Evolutionary conservation across 37 sponge, comb jelly and placozoan genomes (phyloP).

Genomic region (Haliclona indistincta): DNA sequence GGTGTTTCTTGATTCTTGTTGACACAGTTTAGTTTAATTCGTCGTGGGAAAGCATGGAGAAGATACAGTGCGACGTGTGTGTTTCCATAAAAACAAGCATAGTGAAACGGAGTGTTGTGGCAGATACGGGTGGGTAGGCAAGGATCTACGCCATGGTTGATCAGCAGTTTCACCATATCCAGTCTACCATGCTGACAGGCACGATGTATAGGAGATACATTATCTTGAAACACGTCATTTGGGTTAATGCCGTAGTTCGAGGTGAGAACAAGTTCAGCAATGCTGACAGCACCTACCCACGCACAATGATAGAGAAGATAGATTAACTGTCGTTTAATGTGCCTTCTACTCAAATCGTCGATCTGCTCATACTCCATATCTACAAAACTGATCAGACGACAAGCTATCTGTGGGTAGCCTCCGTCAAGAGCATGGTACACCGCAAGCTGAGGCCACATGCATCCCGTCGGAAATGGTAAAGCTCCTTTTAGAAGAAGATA

Average conservation of each 20-base stretch:
- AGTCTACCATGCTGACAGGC: constrained; percentile 46
- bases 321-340: constrained; percentile 49
- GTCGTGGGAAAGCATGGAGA: constrained; percentile 1
- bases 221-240: constrained; percentile 27
- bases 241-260: constrained; percentile 28
- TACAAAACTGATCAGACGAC: constrained; percentile 22
- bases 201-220: constrained; percentile 48
- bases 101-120: constrained; percentile 71
- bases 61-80: constrained; percentile 29
- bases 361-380: constrained; percentile 13
- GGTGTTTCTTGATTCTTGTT: constrained; percentile 65
- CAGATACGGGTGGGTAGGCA: constrained; percentile 25
- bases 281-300: constrained; percentile 9
- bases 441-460: constrained; percentile 56
- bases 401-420: constrained; percentile 22
- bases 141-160: constrained; percentile 24
- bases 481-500: constrained; percentile 54
- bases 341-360: constrained; percentile 12
- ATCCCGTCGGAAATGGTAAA: constrained; percentile 32
- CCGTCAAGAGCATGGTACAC: constrained; percentile 38
- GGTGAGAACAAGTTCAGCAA: constrained; percentile 33
- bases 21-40: constrained; percentile 22
- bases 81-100: constrained; percentile 66
- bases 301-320: constrained; percentile 49
- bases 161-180: constrained; percentile 35